Evolutionary conservation across 23 tunicate genomes (phyloP).

Genomic region (Phallusia fumigata): DNA sequence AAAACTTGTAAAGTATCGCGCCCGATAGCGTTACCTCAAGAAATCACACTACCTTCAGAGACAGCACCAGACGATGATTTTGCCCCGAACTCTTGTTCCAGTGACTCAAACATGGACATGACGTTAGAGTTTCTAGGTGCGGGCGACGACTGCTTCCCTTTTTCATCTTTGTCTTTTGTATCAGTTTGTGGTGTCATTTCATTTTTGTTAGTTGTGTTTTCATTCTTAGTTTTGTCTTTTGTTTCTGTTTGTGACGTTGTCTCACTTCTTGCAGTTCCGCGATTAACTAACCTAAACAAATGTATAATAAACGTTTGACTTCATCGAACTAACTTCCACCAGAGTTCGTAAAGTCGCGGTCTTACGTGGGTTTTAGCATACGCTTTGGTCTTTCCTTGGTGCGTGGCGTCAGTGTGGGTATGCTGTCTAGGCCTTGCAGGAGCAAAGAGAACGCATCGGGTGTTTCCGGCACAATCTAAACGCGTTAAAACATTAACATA

Average conservation of each 20-base stretch:
- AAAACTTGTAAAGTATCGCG: no score
- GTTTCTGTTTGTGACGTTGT: background rate
- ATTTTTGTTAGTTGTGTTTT: background rate
- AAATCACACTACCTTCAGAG: no score
- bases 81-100: background rate
- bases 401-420: background rate
- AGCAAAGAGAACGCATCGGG: background rate
- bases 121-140: background rate
- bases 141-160: background rate
- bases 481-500: background rate
- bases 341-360: no score
- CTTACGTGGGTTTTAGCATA: background rate
- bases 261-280: background rate
- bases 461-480: background rate
- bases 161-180: no score
- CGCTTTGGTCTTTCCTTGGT: background rate
- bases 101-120: background rate
- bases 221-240: background rate
- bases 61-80: background rate
- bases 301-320: no score
- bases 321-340: no score
- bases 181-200: no score
- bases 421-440: conserved; percentile 4
- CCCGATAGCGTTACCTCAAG: no score
- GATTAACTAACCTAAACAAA: background rate